Conservation (phyloP, 2,888 invertebrate genomes). For the Acrocyrtus sp. region DNA sequence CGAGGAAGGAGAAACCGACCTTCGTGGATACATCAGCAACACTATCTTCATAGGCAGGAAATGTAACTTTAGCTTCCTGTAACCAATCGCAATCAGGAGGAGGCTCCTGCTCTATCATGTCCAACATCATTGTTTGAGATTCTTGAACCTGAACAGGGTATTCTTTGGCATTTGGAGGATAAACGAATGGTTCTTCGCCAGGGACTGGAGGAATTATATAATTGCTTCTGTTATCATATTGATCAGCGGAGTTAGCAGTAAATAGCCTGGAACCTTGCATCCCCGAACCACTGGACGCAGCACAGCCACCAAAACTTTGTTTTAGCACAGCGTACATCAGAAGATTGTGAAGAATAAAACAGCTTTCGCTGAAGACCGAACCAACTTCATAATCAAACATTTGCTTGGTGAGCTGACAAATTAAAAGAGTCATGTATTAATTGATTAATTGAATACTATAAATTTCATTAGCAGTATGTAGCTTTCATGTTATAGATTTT, state of each 20-base stretch:
- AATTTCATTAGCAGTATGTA: not conserved
- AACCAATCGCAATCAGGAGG: slow-evolving; percentile 37
- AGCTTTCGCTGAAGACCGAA: slow-evolving; percentile 16
- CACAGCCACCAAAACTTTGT: not conserved
- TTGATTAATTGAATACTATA: not conserved
- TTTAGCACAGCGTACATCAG: slow-evolving; percentile 26
- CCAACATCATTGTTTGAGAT: not conserved
- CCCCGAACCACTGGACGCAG: not conserved
- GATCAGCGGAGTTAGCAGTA: not conserved
- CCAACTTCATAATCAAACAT: slow-evolving; percentile 38
- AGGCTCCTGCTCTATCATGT: slow-evolving; percentile 35
- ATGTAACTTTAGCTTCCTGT: slow-evolving; percentile 13
- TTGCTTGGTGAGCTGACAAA: slow-evolving; percentile 36
- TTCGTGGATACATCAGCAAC: not conserved
- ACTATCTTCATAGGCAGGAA: slow-evolving; percentile 22
- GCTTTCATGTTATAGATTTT: not conserved
- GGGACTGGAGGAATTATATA: slow-evolving; percentile 15
- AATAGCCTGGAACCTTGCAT: not conserved
- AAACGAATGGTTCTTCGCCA: slow-evolving; percentile 19
- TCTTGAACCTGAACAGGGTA: not conserved
- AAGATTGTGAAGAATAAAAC: slow-evolving; percentile 37
- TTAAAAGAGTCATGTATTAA: not conserved
- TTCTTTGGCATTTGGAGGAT: slow-evolving; percentile 14
- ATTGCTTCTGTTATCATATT: not conserved
- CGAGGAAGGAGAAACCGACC: not conserved